A percentile compares a stretch with the other conserved stretches of the same genome.
Conservation (phyloP, 2,113 vertebrate species). For the Lutjanus erythropterus region DNA sequence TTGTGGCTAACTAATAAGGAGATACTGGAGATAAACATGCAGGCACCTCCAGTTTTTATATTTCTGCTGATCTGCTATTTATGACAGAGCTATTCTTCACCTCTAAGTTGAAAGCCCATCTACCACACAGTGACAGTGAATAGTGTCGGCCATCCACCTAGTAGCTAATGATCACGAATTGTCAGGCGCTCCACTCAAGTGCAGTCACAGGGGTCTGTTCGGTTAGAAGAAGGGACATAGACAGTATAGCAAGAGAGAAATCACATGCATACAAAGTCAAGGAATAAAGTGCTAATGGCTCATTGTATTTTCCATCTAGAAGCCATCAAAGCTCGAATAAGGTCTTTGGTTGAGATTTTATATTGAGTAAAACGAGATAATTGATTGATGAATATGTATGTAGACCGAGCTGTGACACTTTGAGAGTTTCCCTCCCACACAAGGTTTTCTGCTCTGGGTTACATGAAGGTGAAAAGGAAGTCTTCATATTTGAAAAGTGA, state of each 20-base stretch:
- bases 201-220: slow-evolving; percentile 8
- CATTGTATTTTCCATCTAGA: slow-evolving; percentile 14
- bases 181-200: slow-evolving; percentile 22
- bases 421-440: slow-evolving; percentile 14
- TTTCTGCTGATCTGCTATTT: slow-evolving; percentile 41
- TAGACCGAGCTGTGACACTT: slow-evolving; percentile 5
- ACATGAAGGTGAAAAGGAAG: background rate
- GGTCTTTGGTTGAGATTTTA: background rate
- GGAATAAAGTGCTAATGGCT: slow-evolving; percentile 6
- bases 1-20: background rate
- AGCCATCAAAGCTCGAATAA: slow-evolving; percentile 4
- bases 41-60: slow-evolving; percentile 11
- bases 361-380: slow-evolving; percentile 31
- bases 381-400: slow-evolving; percentile 36
- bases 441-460: slow-evolving; percentile 26
- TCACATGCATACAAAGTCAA: background rate
- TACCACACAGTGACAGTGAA: slow-evolving; percentile 25
- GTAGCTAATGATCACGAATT: slow-evolving; percentile 58
- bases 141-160: slow-evolving; percentile 33
- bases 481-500: slow-evolving; percentile 19
- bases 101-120: slow-evolving; percentile 46
- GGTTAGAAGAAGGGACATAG: slow-evolving; percentile 1
- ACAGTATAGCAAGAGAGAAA: slow-evolving; percentile 9
- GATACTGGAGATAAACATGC: background rate
- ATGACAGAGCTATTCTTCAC: slow-evolving; percentile 29